Conservation (phyloP, 2,888 invertebrate species). For the Sesamia inferens region DNA sequence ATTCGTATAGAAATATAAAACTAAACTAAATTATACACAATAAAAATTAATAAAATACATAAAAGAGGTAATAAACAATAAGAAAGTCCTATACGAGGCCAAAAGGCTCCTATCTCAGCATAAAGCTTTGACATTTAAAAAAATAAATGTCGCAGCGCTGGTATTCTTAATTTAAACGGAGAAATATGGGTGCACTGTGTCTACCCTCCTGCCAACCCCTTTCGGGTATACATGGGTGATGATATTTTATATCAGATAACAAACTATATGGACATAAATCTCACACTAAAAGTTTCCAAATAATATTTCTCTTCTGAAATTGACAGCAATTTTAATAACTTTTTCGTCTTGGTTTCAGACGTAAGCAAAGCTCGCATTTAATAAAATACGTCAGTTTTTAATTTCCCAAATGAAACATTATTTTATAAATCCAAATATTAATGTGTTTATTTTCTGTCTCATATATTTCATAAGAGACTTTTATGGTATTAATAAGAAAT, state of each 20-base stretch:
- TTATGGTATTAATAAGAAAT: neutral
- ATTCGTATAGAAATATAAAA: too few relatives aligned
- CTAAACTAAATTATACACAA: too few relatives aligned
- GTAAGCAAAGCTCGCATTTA: constrained; percentile 20
- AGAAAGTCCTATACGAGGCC: too few relatives aligned
- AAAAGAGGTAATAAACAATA: too few relatives aligned
- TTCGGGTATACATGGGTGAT: neutral
- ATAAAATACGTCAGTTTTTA: constrained; percentile 31
- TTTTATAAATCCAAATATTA: constrained; percentile 25
- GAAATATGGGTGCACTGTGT: too few relatives aligned
- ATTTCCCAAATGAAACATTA: constrained; percentile 55
- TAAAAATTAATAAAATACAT: too few relatives aligned
- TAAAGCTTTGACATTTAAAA: too few relatives aligned
- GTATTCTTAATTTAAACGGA: neutral
- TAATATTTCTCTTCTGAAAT: constrained; percentile 6
- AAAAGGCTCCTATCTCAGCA: too few relatives aligned
- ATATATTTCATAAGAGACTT: neutral
- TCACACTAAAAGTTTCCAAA: neutral
- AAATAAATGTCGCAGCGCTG: too few relatives aligned
- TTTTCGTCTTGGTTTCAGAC: constrained; percentile 19
- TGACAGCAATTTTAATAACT: constrained; percentile 18
- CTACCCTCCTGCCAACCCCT: neutral
- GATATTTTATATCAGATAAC: neutral
- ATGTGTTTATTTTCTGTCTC: constrained; percentile 8
- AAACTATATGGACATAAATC: neutral